phyloP scores from a whole-genome alignment of 2,888 invertebrate genomes.

The Cybosia mesomella region DNA sequence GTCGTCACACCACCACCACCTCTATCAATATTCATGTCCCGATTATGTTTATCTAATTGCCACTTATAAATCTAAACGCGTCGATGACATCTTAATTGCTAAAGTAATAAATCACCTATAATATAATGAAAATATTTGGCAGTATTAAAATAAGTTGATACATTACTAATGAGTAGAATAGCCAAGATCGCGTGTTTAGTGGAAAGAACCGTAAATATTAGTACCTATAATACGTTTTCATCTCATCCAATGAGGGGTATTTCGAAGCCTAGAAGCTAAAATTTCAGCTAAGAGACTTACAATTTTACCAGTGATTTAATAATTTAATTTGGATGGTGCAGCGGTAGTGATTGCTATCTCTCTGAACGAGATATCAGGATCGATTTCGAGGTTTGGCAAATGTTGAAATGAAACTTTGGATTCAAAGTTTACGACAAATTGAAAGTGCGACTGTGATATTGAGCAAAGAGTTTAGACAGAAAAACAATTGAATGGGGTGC shows the following conservation, averaged over 20 bases:
- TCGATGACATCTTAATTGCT: slow-evolving; percentile 84
- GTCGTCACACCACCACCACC: slow-evolving; percentile 71
- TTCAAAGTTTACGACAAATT: too few species aligned
- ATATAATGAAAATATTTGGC: slow-evolving; percentile 67
- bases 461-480: too few species aligned
- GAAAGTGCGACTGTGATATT: too few species aligned
- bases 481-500: too few species aligned
- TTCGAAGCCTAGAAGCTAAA: slow-evolving; percentile 21
- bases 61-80: slow-evolving; percentile 79
- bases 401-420: too few species aligned
- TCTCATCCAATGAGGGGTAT: slow-evolving; percentile 18
- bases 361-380: too few species aligned
- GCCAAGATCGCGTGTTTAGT: slow-evolving; percentile 24
- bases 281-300: slow-evolving; percentile 18
- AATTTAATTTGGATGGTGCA: too few species aligned
- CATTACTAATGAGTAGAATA: slow-evolving; percentile 20
- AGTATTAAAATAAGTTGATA: slow-evolving; percentile 41
- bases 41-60: slow-evolving; percentile 81
- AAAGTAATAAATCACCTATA: slow-evolving; percentile 74
- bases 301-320: slow-evolving; percentile 19
- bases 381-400: too few species aligned
- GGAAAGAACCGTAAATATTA: slow-evolving; percentile 10
- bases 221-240: slow-evolving; percentile 17
- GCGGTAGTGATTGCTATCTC: too few species aligned
- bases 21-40: slow-evolving; percentile 80